Evolutionary conservation across 2,888 invertebrate genomes (phyloP).

Genomic region (Ptychoptera albimana): DNA sequence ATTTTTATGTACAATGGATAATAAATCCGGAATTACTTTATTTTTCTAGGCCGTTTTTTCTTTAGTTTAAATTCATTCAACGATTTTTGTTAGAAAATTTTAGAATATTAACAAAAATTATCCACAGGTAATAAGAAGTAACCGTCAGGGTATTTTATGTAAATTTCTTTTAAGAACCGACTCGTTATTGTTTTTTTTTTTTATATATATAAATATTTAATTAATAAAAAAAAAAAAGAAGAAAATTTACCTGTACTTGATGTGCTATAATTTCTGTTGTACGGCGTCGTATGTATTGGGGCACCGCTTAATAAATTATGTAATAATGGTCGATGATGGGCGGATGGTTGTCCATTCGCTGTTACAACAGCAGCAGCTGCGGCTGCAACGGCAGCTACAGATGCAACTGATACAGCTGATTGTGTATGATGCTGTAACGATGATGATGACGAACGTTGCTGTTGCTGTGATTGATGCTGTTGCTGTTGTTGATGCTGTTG

Average conservation of each 20-base stretch:
- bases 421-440: no score
- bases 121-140: no score
- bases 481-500: slow-evolving; percentile 11
- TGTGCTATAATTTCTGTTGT: slow-evolving; percentile 31
- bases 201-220: neutral
- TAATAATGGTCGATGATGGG: slow-evolving; percentile 26
- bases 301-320: slow-evolving; percentile 31
- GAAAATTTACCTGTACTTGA: slow-evolving; percentile 28
- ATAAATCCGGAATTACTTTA: neutral
- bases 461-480: slow-evolving; percentile 16
- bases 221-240: neutral
- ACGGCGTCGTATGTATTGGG: slow-evolving; percentile 27
- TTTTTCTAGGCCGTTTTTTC: no score
- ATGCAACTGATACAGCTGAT: no score
- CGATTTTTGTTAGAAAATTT: no score
- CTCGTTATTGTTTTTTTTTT: neutral
- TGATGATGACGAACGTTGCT: slow-evolving; percentile 12
- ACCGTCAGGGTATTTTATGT: no score
- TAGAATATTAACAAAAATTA: no score
- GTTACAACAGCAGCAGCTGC: no score
- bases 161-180: neutral
- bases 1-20: no score
- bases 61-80: no score
- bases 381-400: no score
- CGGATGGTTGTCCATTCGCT: slow-evolving; percentile 16